Conservation (phyloP, 2,888 invertebrate species). For the Drosophila mettleri region DNA sequence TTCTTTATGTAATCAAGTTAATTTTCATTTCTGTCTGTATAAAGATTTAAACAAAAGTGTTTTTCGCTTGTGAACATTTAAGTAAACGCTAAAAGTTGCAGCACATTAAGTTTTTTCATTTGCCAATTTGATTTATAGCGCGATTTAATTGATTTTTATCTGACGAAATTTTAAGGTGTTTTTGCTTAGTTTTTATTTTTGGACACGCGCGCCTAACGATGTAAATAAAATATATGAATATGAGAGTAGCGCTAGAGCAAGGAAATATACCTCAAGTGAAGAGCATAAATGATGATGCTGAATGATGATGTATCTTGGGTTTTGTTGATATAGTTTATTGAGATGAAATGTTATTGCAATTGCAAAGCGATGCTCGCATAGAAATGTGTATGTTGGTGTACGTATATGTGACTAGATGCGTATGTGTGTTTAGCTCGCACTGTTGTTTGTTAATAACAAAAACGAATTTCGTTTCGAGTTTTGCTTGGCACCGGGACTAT, state of each 20-base stretch:
- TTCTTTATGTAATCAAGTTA: constrained; percentile 48
- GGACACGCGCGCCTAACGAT: constrained; percentile 44
- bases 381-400: not conserved
- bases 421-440: constrained; percentile 18
- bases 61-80: constrained; percentile 27
- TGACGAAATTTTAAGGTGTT: constrained; percentile 20
- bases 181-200: not conserved
- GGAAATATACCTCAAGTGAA: constrained; percentile 30
- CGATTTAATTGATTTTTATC: constrained; percentile 61
- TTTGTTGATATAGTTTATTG: constrained; percentile 28
- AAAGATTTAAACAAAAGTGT: not conserved
- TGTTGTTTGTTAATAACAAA: constrained; percentile 62
- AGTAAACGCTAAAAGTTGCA: constrained; percentile 16
- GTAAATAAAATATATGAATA: constrained; percentile 28
- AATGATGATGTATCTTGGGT: not conserved
- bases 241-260: constrained; percentile 1
- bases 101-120: constrained; percentile 26
- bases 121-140: constrained; percentile 59
- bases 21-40: constrained; percentile 2
- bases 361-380: constrained; percentile 49
- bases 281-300: constrained; percentile 1
- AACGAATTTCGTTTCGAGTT: constrained; percentile 51
- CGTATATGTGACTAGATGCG: not conserved
- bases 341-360: constrained; percentile 48
- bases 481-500: constrained; percentile 56